Conservation (phyloP, 2,888 invertebrate species). For the Augochlorella aurata region DNA sequence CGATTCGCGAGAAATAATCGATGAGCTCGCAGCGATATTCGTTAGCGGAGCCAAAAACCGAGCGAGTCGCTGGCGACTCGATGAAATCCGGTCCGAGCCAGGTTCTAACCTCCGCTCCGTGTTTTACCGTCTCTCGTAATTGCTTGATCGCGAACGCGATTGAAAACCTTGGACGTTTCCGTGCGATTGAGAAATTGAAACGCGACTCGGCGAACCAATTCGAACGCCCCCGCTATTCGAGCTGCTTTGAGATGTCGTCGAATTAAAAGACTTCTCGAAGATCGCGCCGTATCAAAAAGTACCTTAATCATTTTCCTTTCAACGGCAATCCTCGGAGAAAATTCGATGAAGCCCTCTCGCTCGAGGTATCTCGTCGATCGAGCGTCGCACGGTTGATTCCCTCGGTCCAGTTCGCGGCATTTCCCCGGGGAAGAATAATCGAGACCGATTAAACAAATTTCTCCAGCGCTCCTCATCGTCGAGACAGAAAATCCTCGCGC, state of each 20-base stretch:
- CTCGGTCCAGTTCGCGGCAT: too few relatives aligned
- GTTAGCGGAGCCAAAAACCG: neutral
- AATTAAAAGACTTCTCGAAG: neutral
- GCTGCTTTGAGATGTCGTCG: neutral
- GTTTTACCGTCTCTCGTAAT: neutral
- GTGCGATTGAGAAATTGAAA: neutral
- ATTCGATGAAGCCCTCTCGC: too few relatives aligned
- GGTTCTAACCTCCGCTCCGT: too few relatives aligned
- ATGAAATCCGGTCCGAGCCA: neutral
- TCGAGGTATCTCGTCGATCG: too few relatives aligned
- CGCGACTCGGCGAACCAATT: neutral
- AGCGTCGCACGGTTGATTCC: too few relatives aligned
- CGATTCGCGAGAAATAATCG: conserved; percentile 22
- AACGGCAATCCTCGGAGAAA: too few relatives aligned
- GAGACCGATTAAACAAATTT: too few relatives aligned
- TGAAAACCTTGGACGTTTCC: neutral
- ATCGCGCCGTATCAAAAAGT: neutral
- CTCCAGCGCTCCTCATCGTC: too few relatives aligned
- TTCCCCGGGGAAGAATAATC: too few relatives aligned
- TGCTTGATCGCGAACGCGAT: neutral
- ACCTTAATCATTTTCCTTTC: neutral
- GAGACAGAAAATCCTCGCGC: too few relatives aligned
- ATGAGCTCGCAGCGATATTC: neutral
- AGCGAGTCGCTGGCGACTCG: neutral
- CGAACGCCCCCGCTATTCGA: too few relatives aligned